phyloP scores from a whole-genome alignment of 2,888 invertebrate genomes.

The Eupithecia centaureata region DNA sequence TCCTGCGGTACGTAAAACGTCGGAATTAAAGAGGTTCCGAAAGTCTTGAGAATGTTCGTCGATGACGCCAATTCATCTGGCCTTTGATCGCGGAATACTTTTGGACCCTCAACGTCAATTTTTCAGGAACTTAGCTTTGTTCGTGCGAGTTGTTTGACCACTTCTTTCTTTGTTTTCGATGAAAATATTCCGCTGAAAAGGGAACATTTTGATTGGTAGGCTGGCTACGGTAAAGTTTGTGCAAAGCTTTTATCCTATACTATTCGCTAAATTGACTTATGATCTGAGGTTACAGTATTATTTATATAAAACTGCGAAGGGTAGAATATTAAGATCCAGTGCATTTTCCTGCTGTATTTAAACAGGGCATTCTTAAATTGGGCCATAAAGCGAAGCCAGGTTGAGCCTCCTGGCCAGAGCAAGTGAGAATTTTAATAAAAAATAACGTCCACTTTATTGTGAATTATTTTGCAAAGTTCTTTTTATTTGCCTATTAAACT shows the following conservation, averaged over 20 bases:
- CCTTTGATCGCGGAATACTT: constrained; percentile 73
- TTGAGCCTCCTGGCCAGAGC: constrained; percentile 65
- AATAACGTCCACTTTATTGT: constrained; percentile 68
- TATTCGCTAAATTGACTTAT: not conserved
- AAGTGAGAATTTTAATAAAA: constrained; percentile 76
- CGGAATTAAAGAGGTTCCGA: constrained; percentile 57
- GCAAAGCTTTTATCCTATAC: constrained; percentile 52
- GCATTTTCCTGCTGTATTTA: constrained; percentile 69
- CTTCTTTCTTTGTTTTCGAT: constrained; percentile 59
- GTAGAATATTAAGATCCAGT: constrained; percentile 47
- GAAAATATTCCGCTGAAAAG: constrained; percentile 60
- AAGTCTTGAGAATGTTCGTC: constrained; percentile 53
- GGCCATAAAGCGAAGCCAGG: constrained; percentile 73
- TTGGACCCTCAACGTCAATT: constrained; percentile 63
- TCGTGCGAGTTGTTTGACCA: constrained; percentile 60
- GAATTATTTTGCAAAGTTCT: constrained; percentile 64
- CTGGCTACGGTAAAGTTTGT: constrained; percentile 53
- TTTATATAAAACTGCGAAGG: too few species aligned
- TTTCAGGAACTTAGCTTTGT: constrained; percentile 62
- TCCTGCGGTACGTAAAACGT: constrained; percentile 73
- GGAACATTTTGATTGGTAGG: constrained; percentile 59
- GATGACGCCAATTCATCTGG: constrained; percentile 55
- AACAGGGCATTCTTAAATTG: constrained; percentile 75
- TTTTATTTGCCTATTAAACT: constrained; percentile 35
- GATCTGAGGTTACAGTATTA: constrained; percentile 3